phyloP scores from a whole-genome alignment of 2,797 vertebrate genomes.

The Crenuchus spilurus region DNA sequence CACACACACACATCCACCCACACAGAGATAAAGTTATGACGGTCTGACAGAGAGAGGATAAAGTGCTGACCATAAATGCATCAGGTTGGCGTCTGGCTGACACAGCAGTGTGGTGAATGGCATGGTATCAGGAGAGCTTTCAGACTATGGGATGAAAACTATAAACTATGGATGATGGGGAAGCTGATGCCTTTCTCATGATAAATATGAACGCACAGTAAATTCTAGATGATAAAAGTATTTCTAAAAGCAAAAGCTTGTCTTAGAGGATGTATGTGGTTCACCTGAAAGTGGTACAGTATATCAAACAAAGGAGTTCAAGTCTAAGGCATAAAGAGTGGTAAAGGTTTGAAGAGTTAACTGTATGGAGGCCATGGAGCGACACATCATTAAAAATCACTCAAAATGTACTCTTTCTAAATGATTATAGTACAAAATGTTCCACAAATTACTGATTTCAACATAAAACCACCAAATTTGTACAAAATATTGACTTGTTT shows the following conservation, averaged over 20 bases:
- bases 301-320: slow-evolving; percentile 43
- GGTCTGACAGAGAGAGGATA: slow-evolving; percentile 30
- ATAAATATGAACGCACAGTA: slow-evolving; percentile 20
- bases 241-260: slow-evolving; percentile 11
- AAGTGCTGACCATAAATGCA: slow-evolving; percentile 43
- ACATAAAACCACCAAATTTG: slow-evolving; percentile 48
- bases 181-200: slow-evolving; percentile 7
- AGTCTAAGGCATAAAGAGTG: slow-evolving; percentile 44
- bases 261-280: not conserved
- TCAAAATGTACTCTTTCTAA: slow-evolving; percentile 22
- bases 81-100: slow-evolving; percentile 31
- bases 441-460: slow-evolving; percentile 11
- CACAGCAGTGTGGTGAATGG: slow-evolving; percentile 37
- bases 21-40: not conserved
- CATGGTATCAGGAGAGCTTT: slow-evolving; percentile 33
- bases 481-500: slow-evolving; percentile 55
- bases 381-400: slow-evolving; percentile 6
- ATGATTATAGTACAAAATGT: slow-evolving; percentile 42
- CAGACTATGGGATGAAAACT: slow-evolving; percentile 15
- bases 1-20: slow-evolving; percentile 14
- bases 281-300: slow-evolving; percentile 41
- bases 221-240: slow-evolving; percentile 1
- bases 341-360: slow-evolving; percentile 25
- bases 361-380: slow-evolving; percentile 15
- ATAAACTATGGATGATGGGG: slow-evolving; percentile 8